Percentiles rank a stretch among this genome's conserved stretches.
Conservation (phyloP, 2,888 invertebrate species). For the Amorpha juglandis region DNA sequence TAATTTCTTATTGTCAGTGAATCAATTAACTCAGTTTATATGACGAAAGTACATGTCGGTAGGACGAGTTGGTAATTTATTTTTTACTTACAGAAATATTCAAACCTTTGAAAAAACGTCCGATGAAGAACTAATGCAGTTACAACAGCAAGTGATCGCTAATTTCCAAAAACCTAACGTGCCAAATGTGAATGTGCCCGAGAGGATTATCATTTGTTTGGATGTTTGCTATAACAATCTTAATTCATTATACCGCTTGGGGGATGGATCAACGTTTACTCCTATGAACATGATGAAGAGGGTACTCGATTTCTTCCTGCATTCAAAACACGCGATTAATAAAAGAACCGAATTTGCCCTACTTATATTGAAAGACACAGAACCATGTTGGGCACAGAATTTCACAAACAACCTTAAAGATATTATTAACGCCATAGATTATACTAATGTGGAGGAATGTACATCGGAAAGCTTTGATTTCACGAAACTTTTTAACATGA, state of each 20-base stretch:
- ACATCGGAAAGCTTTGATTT: conserved; percentile 83
- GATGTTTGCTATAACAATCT: conserved; percentile 85
- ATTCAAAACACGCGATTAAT: conserved; percentile 85
- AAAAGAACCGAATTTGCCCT: conserved; percentile 86
- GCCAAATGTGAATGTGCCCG: conserved; percentile 83
- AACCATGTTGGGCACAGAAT: conserved; percentile 82
- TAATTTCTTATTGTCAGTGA: conserved; percentile 32
- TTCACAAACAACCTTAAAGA: conserved; percentile 86
- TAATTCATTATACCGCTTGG: conserved; percentile 78
- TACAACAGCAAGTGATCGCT: conserved; percentile 68
- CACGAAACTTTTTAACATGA: conserved; percentile 80
- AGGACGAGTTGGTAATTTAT: too few species aligned
- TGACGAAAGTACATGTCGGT: too few species aligned
- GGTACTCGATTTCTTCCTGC: conserved; percentile 85
- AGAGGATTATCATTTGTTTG: conserved; percentile 86
- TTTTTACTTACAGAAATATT: background rate
- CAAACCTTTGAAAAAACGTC: background rate
- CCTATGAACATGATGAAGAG: conserved; percentile 86
- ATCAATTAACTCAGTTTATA: too few species aligned
- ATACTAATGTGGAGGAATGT: conserved; percentile 78
- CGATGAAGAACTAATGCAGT: conserved; percentile 24
- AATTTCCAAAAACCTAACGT: conserved; percentile 76
- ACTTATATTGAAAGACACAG: conserved; percentile 80
- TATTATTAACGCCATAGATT: conserved; percentile 83
- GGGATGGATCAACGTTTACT: conserved; percentile 81